Base-by-base conservation (phyloP, 23 tunicate genomes). In the Botrylloides violaceus region DNA sequence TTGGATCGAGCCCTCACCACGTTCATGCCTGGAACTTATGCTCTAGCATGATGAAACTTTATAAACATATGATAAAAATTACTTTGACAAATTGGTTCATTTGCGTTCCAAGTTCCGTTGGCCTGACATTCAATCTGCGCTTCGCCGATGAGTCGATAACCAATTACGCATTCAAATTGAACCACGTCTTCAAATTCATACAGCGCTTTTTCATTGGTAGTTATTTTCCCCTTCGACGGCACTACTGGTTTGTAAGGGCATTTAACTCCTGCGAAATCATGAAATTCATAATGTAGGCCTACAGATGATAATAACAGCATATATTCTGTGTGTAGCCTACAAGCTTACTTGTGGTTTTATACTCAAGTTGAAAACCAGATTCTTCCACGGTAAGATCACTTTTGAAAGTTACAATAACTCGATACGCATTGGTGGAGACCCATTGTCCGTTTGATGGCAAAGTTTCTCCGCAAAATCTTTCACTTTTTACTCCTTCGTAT, bases 371-470 rank as follows among this genome's bases (percentile, higher is more conserved):
- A 78, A 75, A 87, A 6, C 95, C 95, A 1, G 79, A 4, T 22
- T 66, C 25, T 57, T 87, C 95, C 0, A 87, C 4, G 19, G 79
- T 33, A 20, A 87, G 79, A 64, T 87, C 95, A 36, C 81, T 72
- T 29, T 58, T 63, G 64, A 87, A 87, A 28, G 20, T 57, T 1
- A 87, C 64, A 15, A 25, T 49, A 20, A 87, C 43, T 23, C 35
- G 19, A 34, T 64, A 61, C 9, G 95, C 32, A 30, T 80, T 61
- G 19, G 78, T 34, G 3, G 27, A 36, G 4, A 80, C 49, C 95
- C 95, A 87, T 3, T 66, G 75, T 55, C 95, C 95, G 56, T 87
- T 80, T 1, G 38, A 19, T 36, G 95, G 95, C 0, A 70, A 65
- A 0, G 31, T 48, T 15, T 33, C 32, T 9, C 95, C 95, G 57